These are phyloP conservation scores for Actinernus sp. DNA, from an alignment of 92 coral and sea anemone genomes.

Conservation along the genomic window DNA sequence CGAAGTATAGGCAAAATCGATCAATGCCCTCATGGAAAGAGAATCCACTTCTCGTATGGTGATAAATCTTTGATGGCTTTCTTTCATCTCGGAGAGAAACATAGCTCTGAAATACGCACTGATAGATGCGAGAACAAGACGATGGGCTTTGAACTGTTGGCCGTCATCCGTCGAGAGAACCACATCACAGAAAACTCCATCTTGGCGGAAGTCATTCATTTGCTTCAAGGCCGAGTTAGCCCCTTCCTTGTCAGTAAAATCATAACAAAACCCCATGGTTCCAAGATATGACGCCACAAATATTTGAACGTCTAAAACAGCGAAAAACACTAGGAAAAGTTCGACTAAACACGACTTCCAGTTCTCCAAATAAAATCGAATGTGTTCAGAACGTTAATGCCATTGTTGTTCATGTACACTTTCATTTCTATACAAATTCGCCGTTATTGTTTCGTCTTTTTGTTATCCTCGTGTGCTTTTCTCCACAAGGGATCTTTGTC, in stretches of 20 bases:
- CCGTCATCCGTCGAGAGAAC: constrained; percentile 86
- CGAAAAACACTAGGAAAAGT: too few relatives aligned
- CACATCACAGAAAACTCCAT: constrained; percentile 86
- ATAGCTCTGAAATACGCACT: constrained; percentile 95
- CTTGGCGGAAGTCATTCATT: constrained; percentile 85
- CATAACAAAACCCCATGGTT: constrained; percentile 72
- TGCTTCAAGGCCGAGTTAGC: constrained; percentile 65
- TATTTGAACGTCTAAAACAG: too few relatives aligned
- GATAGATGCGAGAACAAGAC: constrained; percentile 88
- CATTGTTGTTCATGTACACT: too few relatives aligned
- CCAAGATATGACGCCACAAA: constrained; percentile 23
- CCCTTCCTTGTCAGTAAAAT: constrained; percentile 75
- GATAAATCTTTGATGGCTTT: constrained; percentile 79
- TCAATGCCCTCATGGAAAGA: constrained; percentile 56
- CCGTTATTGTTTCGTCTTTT: too few relatives aligned
- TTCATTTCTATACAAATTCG: too few relatives aligned
- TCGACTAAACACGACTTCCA: too few relatives aligned
- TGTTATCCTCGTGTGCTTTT: too few relatives aligned
- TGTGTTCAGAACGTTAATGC: too few relatives aligned
- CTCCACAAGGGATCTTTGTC: too few relatives aligned
- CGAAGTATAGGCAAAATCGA: constrained; percentile 89
- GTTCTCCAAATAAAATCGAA: too few relatives aligned
- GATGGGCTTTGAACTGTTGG: constrained; percentile 81
- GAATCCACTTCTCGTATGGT: constrained; percentile 85
- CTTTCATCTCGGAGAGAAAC: constrained; percentile 97